These are phyloP conservation scores for Dromaius novaehollandiae DNA, from an alignment of 2,113 vertebrate genomes.

Conservation along the genomic window DNA sequence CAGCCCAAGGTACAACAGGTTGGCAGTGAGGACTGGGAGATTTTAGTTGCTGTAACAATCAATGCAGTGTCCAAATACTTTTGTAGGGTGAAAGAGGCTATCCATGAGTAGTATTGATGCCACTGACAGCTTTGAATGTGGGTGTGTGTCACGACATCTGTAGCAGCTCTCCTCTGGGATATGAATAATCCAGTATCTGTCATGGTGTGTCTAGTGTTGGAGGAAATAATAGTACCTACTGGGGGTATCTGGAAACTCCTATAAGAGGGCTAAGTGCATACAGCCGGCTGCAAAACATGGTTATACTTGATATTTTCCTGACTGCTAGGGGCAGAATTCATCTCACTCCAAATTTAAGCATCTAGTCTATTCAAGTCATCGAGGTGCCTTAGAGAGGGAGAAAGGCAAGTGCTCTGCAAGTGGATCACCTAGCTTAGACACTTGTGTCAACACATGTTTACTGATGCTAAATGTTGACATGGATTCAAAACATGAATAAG, in stretches of 20 bases:
- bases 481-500: not conserved
- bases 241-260: not conserved
- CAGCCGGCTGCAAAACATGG: not conserved
- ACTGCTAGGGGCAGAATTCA: not conserved
- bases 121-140: not conserved
- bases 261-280: not conserved
- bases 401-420: not conserved
- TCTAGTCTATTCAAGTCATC: not conserved
- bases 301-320: not conserved
- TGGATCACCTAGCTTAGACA: not conserved
- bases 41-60: not conserved
- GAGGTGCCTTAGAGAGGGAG: not conserved
- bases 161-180: not conserved
- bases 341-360: not conserved
- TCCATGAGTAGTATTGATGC: not conserved
- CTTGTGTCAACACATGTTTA: not conserved
- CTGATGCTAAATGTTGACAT: not conserved
- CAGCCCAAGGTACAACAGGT: not conserved
- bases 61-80: not conserved
- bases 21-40: not conserved
- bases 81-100: not conserved
- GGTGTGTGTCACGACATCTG: not conserved
- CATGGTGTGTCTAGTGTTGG: not conserved
- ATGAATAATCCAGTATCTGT: not conserved
- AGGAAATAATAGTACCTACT: not conserved